Percentiles rank a stretch among this genome's conserved stretches.
Evolutionary conservation across 2,113 vertebrate species (phyloP).

Genomic region (Nerophis lumbriciformis): DNA sequence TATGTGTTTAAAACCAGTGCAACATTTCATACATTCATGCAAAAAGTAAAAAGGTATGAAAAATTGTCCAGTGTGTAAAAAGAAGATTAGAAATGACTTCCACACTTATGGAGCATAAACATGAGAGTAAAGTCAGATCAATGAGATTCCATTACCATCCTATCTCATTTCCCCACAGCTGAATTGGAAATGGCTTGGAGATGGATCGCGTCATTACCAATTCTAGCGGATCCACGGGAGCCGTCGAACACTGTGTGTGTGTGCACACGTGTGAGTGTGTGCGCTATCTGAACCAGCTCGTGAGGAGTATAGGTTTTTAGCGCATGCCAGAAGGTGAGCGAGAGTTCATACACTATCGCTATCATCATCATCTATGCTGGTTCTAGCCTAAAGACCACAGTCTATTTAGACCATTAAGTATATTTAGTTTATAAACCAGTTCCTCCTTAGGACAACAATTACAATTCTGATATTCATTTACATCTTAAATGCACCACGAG

Average conservation of each 20-base stretch:
- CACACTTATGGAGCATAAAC: slow-evolving; percentile 64
- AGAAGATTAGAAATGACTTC: slow-evolving; percentile 64
- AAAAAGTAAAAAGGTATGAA: background rate
- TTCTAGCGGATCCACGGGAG: slow-evolving; percentile 54
- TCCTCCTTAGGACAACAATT: too few relatives aligned
- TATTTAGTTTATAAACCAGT: too few relatives aligned
- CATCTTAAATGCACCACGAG: too few relatives aligned
- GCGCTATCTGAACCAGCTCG: too few relatives aligned
- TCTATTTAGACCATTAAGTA: too few relatives aligned
- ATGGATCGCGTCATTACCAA: slow-evolving; percentile 71
- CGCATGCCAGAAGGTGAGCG: too few relatives aligned
- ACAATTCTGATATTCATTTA: too few relatives aligned
- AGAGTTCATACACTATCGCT: too few relatives aligned
- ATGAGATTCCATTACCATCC: slow-evolving; percentile 73
- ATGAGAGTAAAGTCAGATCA: slow-evolving; percentile 72
- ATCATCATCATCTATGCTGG: too few relatives aligned
- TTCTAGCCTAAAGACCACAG: too few relatives aligned
- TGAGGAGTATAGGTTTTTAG: too few relatives aligned
- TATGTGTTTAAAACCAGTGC: background rate
- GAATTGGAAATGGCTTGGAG: slow-evolving; percentile 67
- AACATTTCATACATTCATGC: background rate
- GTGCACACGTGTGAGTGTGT: too few relatives aligned
- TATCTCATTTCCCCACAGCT: slow-evolving; percentile 69
- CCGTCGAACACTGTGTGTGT: slow-evolving; percentile 30
- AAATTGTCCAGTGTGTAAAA: slow-evolving; percentile 39